Percentiles rank a stretch among this genome's conserved stretches.
These are phyloP conservation scores for Oryzias sinensis DNA, from an alignment of 2,797 vertebrate species.

Conservation along the genomic window DNA sequence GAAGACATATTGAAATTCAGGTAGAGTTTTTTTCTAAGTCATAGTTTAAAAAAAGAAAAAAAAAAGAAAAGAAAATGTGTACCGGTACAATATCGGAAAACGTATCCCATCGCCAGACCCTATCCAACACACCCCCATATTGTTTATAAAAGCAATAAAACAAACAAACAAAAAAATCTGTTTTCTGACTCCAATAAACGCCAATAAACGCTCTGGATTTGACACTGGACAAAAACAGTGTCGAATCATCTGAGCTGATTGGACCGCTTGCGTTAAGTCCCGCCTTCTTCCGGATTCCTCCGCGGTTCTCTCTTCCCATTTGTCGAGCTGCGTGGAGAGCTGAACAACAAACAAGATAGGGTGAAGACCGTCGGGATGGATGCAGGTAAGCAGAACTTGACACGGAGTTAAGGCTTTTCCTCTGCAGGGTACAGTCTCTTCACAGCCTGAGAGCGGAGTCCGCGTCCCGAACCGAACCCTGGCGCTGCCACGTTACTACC, in stretches of 20 bases:
- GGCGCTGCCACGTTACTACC: background rate
- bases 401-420: slow-evolving; percentile 8
- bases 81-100: too few relatives aligned
- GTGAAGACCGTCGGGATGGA: slow-evolving; percentile 83
- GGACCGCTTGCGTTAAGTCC: slow-evolving; percentile 22
- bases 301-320: slow-evolving; percentile 53
- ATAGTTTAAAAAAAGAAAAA: too few relatives aligned
- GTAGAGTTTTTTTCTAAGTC: too few relatives aligned
- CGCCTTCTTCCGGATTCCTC: slow-evolving; percentile 40
- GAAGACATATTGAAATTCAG: too few relatives aligned
- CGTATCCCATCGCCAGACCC: too few relatives aligned
- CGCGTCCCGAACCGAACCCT: background rate
- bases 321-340: slow-evolving; percentile 43
- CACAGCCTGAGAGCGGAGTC: background rate
- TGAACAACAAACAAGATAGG: slow-evolving; percentile 78
- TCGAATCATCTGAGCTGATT: slow-evolving; percentile 28
- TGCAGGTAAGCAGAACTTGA: slow-evolving; percentile 74
- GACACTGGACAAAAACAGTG: background rate
- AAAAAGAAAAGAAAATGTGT: too few relatives aligned
- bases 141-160: background rate
- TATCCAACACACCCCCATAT: too few relatives aligned
- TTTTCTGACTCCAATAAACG: slow-evolving; percentile 18
- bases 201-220: slow-evolving; percentile 21
- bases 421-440: background rate
- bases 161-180: slow-evolving; percentile 2